Evolutionary conservation across 2,888 invertebrate species (phyloP).

Genomic region (Phlogophora meticulosa): DNA sequence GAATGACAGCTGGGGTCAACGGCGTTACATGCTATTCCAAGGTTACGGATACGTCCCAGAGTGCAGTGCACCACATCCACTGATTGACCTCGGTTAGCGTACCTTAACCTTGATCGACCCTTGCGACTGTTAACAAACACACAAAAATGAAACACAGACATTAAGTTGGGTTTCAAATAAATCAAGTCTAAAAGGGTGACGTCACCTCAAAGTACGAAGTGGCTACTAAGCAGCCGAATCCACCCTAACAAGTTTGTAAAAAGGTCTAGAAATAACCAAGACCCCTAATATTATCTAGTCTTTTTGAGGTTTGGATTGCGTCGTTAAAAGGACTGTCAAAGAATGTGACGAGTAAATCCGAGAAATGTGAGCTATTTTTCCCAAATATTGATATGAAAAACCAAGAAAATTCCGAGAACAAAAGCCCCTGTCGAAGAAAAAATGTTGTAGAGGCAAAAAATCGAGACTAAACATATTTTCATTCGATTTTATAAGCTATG

Average conservation of each 20-base stretch:
- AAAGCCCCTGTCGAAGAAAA: background rate
- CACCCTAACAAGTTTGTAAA: constrained; percentile 20
- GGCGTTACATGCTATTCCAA: too few relatives aligned
- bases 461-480: too few relatives aligned
- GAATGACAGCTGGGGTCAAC: too few relatives aligned
- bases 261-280: constrained; percentile 12
- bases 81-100: too few relatives aligned
- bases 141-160: background rate
- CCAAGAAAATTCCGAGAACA: constrained; percentile 11
- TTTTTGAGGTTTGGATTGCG: background rate
- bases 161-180: constrained; percentile 8
- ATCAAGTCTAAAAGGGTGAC: constrained; percentile 10
- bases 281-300: constrained; percentile 3
- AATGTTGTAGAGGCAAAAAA: background rate
- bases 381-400: constrained; percentile 11
- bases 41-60: too few relatives aligned
- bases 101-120: too few relatives aligned
- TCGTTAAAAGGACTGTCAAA: constrained; percentile 35
- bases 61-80: too few relatives aligned
- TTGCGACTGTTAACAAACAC: too few relatives aligned
- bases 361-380: constrained; percentile 8
- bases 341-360: constrained; percentile 2
- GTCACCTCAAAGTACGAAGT: constrained; percentile 12
- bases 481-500: background rate
- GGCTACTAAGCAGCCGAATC: background rate